Base-by-base conservation (phyloP, 2,797 vertebrate genomes). In the Crax fasciolata region DNA sequence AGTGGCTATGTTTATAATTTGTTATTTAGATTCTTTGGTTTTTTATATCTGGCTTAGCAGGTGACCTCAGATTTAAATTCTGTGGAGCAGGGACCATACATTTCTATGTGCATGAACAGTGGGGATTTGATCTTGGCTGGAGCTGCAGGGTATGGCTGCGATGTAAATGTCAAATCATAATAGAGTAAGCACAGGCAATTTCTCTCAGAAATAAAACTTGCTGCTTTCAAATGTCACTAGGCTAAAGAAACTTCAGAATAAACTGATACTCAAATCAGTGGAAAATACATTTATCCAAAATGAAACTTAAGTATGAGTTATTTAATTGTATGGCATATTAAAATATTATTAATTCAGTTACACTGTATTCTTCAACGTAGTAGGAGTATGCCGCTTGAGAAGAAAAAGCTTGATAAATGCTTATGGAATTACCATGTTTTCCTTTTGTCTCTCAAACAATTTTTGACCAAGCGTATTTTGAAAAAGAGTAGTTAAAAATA, bases 81-180 rank as follows among this genome's bases (percentile, higher is more conserved):
- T 88, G 82, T 91, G 82, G 52, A 92, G 79, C 89, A 76, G 73
- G 70, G 84, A 71, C 94, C 63, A 52, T 90, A 63, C 66, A 93
- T 87, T 93, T 95, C 20, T 92, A 83, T 84, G 84, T 80, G 58
- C 76, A 55, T 41, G 92, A 92, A 71, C 79, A 92, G 87, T 57
- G 62, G 73, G 76, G 82, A 39, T 95, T 96, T 94, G 94, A 91
- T 95, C 82, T 94, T 92, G 94, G 87, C 91, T 92, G 84, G 73
- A 92, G 82, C 94, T 96, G 82, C 46, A 79, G 91, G 95, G 89
- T 95, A n/a, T 67, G 91, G 55, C 93, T 95, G 92, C 0, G 30
- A 89, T 94, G 90, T 94, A 97, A 97, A 96, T 97, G 93, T 94
- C 94, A 97, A 86, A 55, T 89, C 94, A 89, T 96, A 96, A 95